phyloP scores from a whole-genome alignment of 2,797 vertebrate genomes.

The Argya squamiceps region DNA sequence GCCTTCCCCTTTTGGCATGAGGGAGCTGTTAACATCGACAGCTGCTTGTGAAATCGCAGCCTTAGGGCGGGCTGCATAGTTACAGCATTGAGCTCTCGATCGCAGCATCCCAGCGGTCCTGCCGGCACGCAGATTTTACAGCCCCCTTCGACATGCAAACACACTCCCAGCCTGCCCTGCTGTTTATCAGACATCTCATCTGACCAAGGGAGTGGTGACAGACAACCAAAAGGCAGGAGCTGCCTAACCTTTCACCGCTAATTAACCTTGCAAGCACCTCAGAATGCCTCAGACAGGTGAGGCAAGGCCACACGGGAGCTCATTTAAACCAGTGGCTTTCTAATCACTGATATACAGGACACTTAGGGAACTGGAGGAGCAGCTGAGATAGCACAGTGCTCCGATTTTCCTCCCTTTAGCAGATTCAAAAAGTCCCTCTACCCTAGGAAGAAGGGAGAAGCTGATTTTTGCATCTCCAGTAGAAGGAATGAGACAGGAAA shows the following conservation, averaged over 20 bases:
- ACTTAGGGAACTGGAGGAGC: neutral
- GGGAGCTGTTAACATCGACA: neutral
- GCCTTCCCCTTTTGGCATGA: neutral
- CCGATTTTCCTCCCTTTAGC: neutral
- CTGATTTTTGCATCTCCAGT: neutral
- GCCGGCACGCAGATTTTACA: neutral
- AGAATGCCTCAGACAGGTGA: neutral
- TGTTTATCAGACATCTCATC: neutral
- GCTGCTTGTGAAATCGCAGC: neutral
- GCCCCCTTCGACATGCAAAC: neutral
- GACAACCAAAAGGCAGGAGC: neutral
- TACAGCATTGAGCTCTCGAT: neutral
- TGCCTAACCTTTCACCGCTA: neutral
- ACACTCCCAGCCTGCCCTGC: neutral
- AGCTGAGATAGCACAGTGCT: neutral
- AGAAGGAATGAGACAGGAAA: neutral
- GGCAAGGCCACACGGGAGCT: neutral
- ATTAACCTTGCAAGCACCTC: neutral
- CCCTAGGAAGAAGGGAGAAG: neutral
- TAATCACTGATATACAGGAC: neutral
- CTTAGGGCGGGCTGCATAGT: fast-evolving
- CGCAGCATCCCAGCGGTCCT: neutral
- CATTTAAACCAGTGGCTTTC: neutral
- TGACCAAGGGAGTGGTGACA: neutral
- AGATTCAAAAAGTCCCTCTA: neutral